These are phyloP conservation scores for Amblyopsis hoosieri DNA, from an alignment of 2,797 vertebrate genomes.

Conservation along the genomic window DNA sequence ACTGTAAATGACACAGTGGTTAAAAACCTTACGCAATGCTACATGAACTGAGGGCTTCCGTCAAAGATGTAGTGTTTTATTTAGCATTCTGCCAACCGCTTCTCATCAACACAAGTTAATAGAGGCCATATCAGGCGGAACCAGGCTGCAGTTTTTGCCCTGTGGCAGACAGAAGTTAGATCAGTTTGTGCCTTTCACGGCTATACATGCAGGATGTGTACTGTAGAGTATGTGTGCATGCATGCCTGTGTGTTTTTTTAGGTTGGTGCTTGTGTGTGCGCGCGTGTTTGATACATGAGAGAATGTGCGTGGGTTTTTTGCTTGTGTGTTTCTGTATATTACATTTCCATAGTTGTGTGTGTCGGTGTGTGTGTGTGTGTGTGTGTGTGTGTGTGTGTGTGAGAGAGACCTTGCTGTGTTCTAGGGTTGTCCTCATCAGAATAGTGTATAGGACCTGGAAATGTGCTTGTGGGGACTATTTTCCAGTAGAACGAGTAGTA, in stretches of 20 bases:
- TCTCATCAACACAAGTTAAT: conserved; percentile 44
- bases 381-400: neutral
- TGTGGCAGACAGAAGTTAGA: conserved; percentile 38
- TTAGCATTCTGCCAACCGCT: conserved; percentile 36
- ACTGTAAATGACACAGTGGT: conserved; percentile 11
- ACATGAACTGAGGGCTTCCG: conserved; percentile 4
- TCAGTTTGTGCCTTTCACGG: conserved; percentile 38
- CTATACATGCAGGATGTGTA: conserved; percentile 11
- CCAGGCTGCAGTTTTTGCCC: conserved; percentile 33
- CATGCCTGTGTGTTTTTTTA: conserved; percentile 23
- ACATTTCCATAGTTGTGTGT: neutral
- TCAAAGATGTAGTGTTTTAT: conserved; percentile 35
- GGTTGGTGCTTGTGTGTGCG: conserved; percentile 30
- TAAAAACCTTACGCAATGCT: conserved; percentile 17
- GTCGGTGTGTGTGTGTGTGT: neutral
- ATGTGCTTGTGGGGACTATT: neutral
- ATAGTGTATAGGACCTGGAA: neutral
- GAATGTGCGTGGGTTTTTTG: neutral
- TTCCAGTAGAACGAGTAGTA: neutral
- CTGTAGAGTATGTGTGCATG: neutral
- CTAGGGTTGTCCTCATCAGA: neutral
- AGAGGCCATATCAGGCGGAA: conserved; percentile 45
- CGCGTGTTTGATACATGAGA: neutral
- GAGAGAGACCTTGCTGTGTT: conserved; percentile 2
- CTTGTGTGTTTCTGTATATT: neutral